Evolutionary conservation across 2,113 vertebrate genomes (phyloP), one percentile per base, ranked within the genome.

Genomic region (Passer domesticus): DNA sequence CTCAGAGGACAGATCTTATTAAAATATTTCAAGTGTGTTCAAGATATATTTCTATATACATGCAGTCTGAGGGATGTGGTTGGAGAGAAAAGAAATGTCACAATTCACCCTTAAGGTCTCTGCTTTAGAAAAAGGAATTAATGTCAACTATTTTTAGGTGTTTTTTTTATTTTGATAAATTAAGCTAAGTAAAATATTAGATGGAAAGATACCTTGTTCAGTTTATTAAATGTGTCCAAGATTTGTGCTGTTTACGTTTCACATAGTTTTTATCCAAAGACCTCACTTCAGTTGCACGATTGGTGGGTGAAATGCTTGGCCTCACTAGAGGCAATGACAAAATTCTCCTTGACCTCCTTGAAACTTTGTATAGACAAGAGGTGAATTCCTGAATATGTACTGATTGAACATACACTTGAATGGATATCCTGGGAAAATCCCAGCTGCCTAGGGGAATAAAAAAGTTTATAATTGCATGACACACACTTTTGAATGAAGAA

Each of bases 321-420:
- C 90, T 93, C 83, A 90, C 60, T 96, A 85, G 69, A 95, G 79
- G 92, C 86, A 93, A 90, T 89, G 94, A 86, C 95, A 96, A 95
- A 96, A 96, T 95, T 96, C 92, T 95, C 94, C 93, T 95, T 97
- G 95, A 97, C 96, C 94, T 96, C 91, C 89, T 97, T 94, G 92
- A 96, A 94, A 96, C 95, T 92, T 86, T 97, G 95, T 96, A 95
- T 97, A 96, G 95, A 92, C 79, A 95, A 95, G 96, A 89, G 94
- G 95, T 96, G 95, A 95, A 97, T 95, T 95, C 95, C 95, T 96
- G 94, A 97, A 94, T 91, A 94, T 96, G 92, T 94, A 60, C 94
- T 91, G 94, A 97, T 97, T 97, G 95, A 96, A 67, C 89, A 63
- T 95, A 92, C 92, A 95, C 92, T 94, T 97, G 95, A 97, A 96